Evolutionary conservation across 2,113 vertebrate genomes (phyloP).

Genomic region (Cervus canadensis): DNA sequence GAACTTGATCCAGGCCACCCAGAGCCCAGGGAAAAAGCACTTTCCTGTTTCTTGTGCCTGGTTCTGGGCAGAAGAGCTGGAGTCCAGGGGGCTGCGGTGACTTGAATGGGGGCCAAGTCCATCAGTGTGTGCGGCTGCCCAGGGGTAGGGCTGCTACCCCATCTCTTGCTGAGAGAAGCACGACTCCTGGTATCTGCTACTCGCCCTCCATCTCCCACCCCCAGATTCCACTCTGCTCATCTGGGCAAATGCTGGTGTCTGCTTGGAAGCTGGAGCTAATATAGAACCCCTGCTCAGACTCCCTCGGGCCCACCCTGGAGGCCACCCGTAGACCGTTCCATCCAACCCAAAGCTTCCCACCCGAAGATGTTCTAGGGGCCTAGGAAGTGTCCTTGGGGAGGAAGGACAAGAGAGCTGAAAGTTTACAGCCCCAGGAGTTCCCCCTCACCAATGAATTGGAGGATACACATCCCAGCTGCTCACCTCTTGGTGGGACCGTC

Average conservation of each 20-base stretch:
- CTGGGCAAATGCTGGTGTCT: not conserved
- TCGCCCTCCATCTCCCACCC: rapidly evolving
- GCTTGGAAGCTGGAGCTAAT: not conserved
- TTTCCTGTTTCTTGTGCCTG: slow-evolving; percentile 29
- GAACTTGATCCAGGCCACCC: slow-evolving; percentile 76
- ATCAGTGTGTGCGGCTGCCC: not conserved
- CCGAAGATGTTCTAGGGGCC: not conserved
- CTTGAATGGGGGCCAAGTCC: not conserved
- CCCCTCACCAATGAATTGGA: rapidly evolving
- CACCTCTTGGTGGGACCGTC: rapidly evolving
- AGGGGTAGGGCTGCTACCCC: not conserved
- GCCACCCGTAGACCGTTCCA: rapidly evolving
- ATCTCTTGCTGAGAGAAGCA: not conserved
- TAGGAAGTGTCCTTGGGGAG: rapidly evolving
- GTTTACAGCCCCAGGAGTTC: too few species aligned
- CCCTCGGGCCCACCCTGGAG: not conserved
- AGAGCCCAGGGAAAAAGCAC: slow-evolving; percentile 66
- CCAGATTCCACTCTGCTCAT: too few species aligned
- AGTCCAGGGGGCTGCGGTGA: slow-evolving; percentile 21
- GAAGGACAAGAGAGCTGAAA: not conserved
- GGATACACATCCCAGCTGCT: not conserved
- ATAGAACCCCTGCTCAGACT: not conserved
- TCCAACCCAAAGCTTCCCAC: not conserved
- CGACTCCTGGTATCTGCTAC: not conserved
- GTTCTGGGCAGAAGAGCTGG: slow-evolving; percentile 26